Evolutionary conservation across 2,888 invertebrate genomes (phyloP), one percentile per base, ranked within the genome.

Genomic region (Corbicula japonica): DNA sequence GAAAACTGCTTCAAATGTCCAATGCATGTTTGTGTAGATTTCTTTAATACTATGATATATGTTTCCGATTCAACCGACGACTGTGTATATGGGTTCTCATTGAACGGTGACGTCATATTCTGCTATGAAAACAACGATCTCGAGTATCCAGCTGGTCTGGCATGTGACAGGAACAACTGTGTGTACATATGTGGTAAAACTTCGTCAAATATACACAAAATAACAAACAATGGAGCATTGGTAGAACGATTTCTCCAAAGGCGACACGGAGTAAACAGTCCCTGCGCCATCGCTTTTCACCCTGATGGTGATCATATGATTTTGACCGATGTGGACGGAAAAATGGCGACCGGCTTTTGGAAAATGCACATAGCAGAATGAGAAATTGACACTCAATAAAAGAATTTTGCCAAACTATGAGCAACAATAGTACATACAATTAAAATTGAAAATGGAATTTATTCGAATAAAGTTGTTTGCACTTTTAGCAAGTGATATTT

Each of bases 1-100:
- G 58, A 74, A 35, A 52, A 65, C n/a, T 34, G 76, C 8, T 80
- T 83, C 46, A 76, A 77, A 75, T 83, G 83, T 35, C 83, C 83
- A 0, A 30, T 83, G 12, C 79, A 83, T 52, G 68, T 83, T 1
- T 74, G 76, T 63, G 60, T 73, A 15, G 78, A 83, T 50, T 74
- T 56, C 23, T 83, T 83, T 28, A 69, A 74, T 50, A 68, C 74
- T 41, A 60, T 74, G 26, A 71, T 83, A 30, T 83, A 76, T 50
- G 75, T 83, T 26, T 76, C 79, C 10, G 83, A 83, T 46, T 35
- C 83, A 28, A 50, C 74, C 3, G 74, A 71, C 18, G 71, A 83
- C 41, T 71, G 65, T 46, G 76, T 83, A 6, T 66, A 61, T 50
- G 76, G 68, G 21, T 50, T 83, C 15, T 66, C 76, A 8, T 28